Percentiles rank a stretch among this genome's conserved stretches.
Evolutionary conservation across 2,888 invertebrate species (phyloP).

Genomic region (Lydus trimaculatus): DNA sequence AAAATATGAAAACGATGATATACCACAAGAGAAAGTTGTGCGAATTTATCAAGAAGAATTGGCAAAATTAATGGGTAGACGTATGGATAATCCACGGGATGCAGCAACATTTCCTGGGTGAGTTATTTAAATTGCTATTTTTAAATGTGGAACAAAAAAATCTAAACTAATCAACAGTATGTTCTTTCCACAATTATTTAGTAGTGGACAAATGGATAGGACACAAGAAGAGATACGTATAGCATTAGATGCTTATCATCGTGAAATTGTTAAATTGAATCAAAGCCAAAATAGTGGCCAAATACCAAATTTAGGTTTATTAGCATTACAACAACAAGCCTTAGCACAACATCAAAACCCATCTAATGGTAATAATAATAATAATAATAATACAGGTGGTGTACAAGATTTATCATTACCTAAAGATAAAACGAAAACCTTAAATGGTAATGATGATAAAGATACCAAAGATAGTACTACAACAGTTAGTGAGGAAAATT

Average conservation of each 20-base stretch:
- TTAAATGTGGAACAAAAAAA: conserved; percentile 42
- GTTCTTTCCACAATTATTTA: conserved; percentile 85
- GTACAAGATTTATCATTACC: conserved; percentile 88
- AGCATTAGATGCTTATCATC: conserved; percentile 90
- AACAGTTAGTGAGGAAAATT: conserved; percentile 63
- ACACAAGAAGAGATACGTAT: conserved; percentile 89
- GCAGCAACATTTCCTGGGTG: conserved; percentile 84
- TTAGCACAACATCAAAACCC: conserved; percentile 60
- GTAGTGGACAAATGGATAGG: conserved; percentile 66
- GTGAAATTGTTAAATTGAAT: conserved; percentile 90
- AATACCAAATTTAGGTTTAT: conserved; percentile 69
- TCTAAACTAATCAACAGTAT: conserved; percentile 71
- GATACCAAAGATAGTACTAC: conserved; percentile 61
- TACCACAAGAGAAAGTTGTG: conserved; percentile 95
- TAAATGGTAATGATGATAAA: conserved; percentile 71
- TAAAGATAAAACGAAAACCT: conserved; percentile 74
- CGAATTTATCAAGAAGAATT: conserved; percentile 95
- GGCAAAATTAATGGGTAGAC: conserved; percentile 87
- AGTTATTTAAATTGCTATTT: conserved; percentile 47
- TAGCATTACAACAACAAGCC: conserved; percentile 81
- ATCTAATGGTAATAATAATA: conserved; percentile 62
- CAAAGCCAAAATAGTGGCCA: conserved; percentile 61
- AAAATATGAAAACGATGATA: conserved; percentile 92
- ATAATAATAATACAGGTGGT: conserved; percentile 60
- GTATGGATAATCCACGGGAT: conserved; percentile 77